Evolutionary conservation across 2,113 vertebrate species (phyloP).

Genomic region (Forbesichthys papilliferus): DNA sequence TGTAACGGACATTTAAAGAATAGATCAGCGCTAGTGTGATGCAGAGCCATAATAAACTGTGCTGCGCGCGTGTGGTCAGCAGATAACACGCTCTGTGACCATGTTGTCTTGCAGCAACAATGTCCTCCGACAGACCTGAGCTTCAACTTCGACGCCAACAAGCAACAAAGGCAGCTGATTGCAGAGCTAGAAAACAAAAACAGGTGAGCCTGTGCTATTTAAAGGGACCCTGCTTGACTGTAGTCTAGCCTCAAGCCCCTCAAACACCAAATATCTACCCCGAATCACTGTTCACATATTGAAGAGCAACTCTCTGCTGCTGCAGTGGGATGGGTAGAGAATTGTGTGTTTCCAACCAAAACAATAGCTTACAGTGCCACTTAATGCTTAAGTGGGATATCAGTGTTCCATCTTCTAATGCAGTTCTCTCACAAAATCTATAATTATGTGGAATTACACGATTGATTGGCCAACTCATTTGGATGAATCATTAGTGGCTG

Average conservation of each 20-base stretch:
- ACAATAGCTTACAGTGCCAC: no score
- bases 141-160: constrained; percentile 94
- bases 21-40: neutral
- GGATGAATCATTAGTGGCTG: no score
- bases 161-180: constrained; percentile 94
- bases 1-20: no score
- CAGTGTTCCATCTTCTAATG: no score
- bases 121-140: constrained; percentile 85
- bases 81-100: constrained; percentile 10
- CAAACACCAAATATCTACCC: no score
- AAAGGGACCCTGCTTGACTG: no score
- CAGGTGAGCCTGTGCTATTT: constrained; percentile 72
- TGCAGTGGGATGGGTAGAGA: no score
- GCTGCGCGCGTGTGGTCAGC: constrained; percentile 12
- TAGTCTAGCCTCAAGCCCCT: no score
- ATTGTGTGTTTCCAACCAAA: no score
- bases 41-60: constrained; percentile 20
- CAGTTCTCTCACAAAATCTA: no score
- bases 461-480: neutral
- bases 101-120: constrained; percentile 79
- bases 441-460: neutral
- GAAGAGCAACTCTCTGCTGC: neutral
- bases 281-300: neutral
- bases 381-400: no score
- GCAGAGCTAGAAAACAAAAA: constrained; percentile 97